phyloP scores from a whole-genome alignment of 1,140 invertebrate genomes.

The Yoshiicerus persimilis region DNA sequence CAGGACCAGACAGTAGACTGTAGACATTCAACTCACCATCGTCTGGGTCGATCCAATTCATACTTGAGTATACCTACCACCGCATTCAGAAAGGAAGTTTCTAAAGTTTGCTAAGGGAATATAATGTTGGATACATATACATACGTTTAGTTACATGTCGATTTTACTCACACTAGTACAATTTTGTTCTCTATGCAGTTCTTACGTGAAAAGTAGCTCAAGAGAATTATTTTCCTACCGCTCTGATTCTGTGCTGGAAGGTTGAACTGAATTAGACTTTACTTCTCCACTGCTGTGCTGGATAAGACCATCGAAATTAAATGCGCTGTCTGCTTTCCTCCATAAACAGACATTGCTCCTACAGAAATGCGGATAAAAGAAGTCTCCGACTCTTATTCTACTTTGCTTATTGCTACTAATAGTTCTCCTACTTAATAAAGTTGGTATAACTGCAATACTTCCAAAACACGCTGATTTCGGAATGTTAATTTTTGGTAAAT shows the following conservation, averaged over 20 bases:
- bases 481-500: too few species aligned
- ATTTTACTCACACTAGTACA: neutral
- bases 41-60: neutral
- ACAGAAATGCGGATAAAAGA: neutral
- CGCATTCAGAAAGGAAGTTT: neutral
- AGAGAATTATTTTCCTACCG: neutral
- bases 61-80: neutral
- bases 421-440: neutral
- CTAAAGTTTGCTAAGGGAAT: neutral
- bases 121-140: neutral
- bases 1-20: neutral
- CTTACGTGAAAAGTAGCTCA: neutral
- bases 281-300: neutral
- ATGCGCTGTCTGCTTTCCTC: neutral
- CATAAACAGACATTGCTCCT: neutral
- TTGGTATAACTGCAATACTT: too few species aligned
- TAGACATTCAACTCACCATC: neutral
- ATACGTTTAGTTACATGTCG: neutral
- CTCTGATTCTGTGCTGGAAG: neutral
- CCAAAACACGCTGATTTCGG: too few species aligned
- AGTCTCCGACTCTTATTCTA: neutral
- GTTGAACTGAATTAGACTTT: neutral
- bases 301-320: neutral
- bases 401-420: neutral
- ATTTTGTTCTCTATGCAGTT: neutral